Conservation (phyloP, 23 tunicate species). For the Oikopleura dioica region DNA sequence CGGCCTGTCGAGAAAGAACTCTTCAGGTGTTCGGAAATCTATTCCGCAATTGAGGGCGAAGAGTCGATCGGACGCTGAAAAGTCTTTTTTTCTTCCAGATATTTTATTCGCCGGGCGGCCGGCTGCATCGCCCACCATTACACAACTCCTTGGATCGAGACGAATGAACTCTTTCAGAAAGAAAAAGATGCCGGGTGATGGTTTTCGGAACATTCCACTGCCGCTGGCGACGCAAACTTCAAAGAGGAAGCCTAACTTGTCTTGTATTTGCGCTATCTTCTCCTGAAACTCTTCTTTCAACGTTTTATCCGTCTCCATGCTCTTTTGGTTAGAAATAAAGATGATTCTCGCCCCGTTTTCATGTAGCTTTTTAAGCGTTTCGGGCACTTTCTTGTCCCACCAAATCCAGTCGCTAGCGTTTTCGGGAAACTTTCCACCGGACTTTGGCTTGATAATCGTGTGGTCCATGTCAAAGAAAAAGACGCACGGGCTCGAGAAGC, state of each 20-base stretch:
- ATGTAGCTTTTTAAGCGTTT: background rate
- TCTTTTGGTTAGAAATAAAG: background rate
- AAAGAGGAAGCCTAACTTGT: background rate
- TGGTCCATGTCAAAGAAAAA: background rate
- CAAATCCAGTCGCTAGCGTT: background rate
- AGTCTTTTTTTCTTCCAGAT: background rate
- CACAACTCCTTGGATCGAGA: background rate
- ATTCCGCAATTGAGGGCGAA: background rate
- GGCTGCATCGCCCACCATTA: background rate
- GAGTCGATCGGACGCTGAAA: background rate
- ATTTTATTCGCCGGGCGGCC: background rate
- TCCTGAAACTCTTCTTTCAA: background rate
- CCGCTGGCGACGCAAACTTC: background rate
- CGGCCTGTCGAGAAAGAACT: background rate
- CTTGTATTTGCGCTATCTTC: background rate
- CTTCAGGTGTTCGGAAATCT: background rate
- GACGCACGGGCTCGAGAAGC: background rate
- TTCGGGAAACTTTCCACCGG: background rate
- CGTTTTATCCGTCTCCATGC: background rate
- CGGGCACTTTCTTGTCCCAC: background rate
- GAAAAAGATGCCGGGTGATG: background rate
- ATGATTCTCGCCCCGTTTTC: background rate
- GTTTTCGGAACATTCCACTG: background rate
- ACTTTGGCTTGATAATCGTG: background rate
- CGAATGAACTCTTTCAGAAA: background rate